These are phyloP conservation scores for Troides aeacus DNA, from an alignment of 2,888 invertebrate genomes.

Conservation along the genomic window DNA sequence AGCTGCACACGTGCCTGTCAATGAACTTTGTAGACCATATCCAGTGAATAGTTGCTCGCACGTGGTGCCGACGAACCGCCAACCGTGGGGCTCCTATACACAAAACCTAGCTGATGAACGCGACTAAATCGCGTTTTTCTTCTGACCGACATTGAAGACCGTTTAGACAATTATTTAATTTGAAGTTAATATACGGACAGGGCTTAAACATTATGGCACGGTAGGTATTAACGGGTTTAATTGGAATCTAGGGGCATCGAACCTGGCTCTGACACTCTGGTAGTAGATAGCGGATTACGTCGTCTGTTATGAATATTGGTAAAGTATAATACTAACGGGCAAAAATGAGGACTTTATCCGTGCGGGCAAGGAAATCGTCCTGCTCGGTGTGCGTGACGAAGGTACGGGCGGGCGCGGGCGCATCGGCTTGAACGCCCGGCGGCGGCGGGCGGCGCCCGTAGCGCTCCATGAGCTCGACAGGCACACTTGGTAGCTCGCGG, in stretches of 20 bases:
- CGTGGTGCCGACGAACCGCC: constrained; percentile 48
- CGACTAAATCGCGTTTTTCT: background rate
- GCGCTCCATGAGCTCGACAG: constrained; percentile 76
- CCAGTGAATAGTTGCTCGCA: constrained; percentile 49
- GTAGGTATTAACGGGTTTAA: background rate
- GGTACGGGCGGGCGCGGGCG: constrained; percentile 71
- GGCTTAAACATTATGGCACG: constrained; percentile 1
- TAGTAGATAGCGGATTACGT: constrained; percentile 19
- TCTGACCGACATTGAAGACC: background rate
- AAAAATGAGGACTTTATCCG: constrained; percentile 85
- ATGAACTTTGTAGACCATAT: constrained; percentile 72
- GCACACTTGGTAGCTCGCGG: constrained; percentile 79
- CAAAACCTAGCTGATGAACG: constrained; percentile 18
- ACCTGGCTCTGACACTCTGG: constrained; percentile 43
- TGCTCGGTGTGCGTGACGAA: constrained; percentile 80
- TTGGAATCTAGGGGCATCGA: constrained; percentile 51
- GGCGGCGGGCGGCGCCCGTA: constrained; percentile 76
- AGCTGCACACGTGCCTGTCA: constrained; percentile 78
- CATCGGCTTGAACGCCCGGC: constrained; percentile 82
- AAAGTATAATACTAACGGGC: constrained; percentile 80
- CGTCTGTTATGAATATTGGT: background rate
- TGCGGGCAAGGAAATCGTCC: constrained; percentile 84
- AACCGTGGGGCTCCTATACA: constrained; percentile 19
- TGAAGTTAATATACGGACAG: background rate
- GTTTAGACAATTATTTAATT: background rate